Conservation (phyloP, 2,888 invertebrate genomes). For the Drosophila crucigera region DNA sequence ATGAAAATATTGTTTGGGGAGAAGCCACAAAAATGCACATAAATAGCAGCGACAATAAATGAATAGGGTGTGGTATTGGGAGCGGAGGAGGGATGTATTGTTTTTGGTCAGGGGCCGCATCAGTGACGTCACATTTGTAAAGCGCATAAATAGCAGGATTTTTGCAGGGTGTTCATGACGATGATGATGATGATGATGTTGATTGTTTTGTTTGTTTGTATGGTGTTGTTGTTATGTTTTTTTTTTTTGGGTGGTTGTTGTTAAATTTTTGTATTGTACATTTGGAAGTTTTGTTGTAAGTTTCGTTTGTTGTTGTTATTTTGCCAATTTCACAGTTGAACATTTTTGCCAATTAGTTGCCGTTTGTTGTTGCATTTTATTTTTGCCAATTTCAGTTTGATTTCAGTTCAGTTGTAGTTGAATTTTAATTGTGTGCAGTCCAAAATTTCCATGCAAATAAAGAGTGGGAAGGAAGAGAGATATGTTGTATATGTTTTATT, state of each 20-base stretch:
- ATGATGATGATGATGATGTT: slow-evolving; percentile 53
- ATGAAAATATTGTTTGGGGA: slow-evolving; percentile 32
- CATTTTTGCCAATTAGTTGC: slow-evolving; percentile 72
- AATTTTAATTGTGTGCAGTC: slow-evolving; percentile 52
- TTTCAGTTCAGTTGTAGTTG: slow-evolving; percentile 43
- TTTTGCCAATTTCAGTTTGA: slow-evolving; percentile 57
- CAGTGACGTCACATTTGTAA: slow-evolving; percentile 69
- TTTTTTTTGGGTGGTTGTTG: slow-evolving; percentile 54
- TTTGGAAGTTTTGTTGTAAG: slow-evolving; percentile 29
- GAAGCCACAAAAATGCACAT: slow-evolving; percentile 79
- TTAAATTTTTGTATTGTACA: slow-evolving; percentile 37
- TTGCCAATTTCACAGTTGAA: slow-evolving; percentile 68
- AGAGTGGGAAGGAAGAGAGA: slow-evolving; percentile 31
- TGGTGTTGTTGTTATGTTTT: slow-evolving; percentile 57
- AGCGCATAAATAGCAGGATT: slow-evolving; percentile 76
- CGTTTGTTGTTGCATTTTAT: slow-evolving; percentile 32
- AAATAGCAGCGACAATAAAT: slow-evolving; percentile 65
- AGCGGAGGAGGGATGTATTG: neutral
- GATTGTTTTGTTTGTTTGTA: slow-evolving; percentile 36
- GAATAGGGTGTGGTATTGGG: neutral
- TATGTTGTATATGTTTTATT: slow-evolving; percentile 31
- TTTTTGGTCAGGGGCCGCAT: slow-evolving; percentile 36
- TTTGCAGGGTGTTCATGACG: slow-evolving; percentile 71
- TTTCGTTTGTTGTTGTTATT: slow-evolving; percentile 35
- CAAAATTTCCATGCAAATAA: slow-evolving; percentile 67